phyloP scores from a whole-genome alignment of 1,140 invertebrate species.

The Streblospio benedicti region DNA sequence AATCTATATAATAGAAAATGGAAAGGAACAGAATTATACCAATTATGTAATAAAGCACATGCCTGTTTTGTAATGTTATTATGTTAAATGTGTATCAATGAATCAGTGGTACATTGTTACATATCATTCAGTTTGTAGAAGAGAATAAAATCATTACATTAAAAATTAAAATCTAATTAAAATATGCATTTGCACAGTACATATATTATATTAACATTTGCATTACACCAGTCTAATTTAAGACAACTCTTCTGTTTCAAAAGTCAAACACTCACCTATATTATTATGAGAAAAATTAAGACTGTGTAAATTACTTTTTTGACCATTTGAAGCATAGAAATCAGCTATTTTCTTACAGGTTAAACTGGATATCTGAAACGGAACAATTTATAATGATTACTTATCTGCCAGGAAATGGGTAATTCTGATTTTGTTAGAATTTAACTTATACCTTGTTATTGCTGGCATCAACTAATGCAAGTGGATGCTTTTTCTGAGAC shows the following conservation, averaged over 20 bases:
- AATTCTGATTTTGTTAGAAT: background rate
- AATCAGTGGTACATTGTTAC: no score
- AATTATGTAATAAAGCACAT: no score
- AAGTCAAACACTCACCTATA: conserved; percentile 23
- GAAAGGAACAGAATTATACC: no score
- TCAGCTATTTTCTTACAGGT: conserved; percentile 20
- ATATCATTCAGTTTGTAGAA: no score
- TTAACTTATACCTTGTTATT: conserved; percentile 25
- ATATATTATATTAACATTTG: conserved; percentile 2
- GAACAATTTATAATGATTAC: no score
- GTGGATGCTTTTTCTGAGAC: conserved; percentile 22
- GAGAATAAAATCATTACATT: no score
- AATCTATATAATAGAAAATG: conserved; percentile 24
- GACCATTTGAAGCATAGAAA: conserved; percentile 23
- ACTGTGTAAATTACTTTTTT: conserved; percentile 29
- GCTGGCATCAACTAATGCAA: conserved; percentile 30
- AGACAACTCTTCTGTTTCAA: background rate
- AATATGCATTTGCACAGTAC: no score
- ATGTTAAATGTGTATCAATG: no score
- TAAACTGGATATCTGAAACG: no score
- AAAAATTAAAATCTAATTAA: no score
- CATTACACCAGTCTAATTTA: background rate
- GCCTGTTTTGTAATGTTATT: no score
- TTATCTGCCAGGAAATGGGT: conserved; percentile 20
- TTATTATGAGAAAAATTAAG: conserved; percentile 29